A percentile compares a stretch with the other conserved stretches of the same genome.
phyloP scores from a whole-genome alignment of 2,113 vertebrate genomes.

The Falco punctatus region DNA sequence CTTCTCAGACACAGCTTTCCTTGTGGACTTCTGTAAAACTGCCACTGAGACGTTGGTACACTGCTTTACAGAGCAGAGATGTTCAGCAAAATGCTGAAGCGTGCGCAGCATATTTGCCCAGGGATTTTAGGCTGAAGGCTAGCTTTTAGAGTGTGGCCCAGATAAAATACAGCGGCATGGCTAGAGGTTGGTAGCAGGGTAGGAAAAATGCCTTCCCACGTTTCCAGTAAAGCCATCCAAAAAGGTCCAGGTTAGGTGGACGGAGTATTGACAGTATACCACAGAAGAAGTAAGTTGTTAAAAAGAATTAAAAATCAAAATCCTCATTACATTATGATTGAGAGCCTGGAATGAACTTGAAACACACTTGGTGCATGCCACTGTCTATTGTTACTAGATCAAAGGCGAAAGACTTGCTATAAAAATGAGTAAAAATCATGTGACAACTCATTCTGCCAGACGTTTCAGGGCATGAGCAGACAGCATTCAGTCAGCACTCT shows the following conservation, averaged over 20 bases:
- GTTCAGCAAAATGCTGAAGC: slow-evolving; percentile 49
- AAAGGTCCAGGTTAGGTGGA: background rate
- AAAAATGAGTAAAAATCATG: slow-evolving; percentile 28
- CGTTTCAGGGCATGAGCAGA: slow-evolving; percentile 31
- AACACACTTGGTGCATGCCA: background rate
- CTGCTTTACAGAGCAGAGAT: background rate
- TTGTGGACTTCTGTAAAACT: slow-evolving; percentile 53
- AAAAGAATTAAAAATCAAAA: slow-evolving; percentile 18
- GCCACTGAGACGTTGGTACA: background rate
- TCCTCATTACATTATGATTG: background rate
- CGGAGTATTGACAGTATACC: background rate
- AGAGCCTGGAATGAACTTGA: background rate
- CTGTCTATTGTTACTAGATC: slow-evolving; percentile 45
- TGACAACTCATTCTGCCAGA: background rate
- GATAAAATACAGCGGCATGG: background rate
- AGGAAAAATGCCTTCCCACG: background rate
- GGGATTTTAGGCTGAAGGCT: slow-evolving; percentile 20
- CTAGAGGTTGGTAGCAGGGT: background rate
- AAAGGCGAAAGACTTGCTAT: slow-evolving; percentile 30
- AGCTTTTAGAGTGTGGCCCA: background rate
- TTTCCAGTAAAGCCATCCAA: background rate
- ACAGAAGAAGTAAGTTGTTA: background rate
- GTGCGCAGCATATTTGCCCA: background rate
- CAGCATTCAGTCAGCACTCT: slow-evolving; percentile 31
- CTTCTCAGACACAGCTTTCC: slow-evolving; percentile 63